Conservation (phyloP, 2,113 vertebrate species). For the Mus pahari region DNA sequence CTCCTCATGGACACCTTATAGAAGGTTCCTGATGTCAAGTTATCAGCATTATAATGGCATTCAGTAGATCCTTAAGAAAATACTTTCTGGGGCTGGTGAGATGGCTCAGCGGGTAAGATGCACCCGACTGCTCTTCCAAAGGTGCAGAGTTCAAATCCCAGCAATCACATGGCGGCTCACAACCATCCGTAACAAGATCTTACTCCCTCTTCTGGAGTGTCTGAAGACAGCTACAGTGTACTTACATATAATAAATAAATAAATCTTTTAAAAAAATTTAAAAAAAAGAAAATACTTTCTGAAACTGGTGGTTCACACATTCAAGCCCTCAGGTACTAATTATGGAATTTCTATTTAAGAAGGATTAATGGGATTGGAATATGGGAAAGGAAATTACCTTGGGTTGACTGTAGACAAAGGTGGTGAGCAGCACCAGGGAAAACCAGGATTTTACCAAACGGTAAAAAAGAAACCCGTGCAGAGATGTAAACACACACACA, state of each 20-base stretch:
- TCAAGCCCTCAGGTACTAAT: not conserved
- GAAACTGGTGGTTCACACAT: not conserved
- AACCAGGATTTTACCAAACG: not conserved
- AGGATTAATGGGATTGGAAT: not conserved
- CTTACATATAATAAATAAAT: no score
- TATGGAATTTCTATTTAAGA: constrained; percentile 32
- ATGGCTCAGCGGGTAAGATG: no score
- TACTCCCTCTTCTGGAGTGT: no score
- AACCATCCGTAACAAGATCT: no score
- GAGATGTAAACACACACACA: not conserved
- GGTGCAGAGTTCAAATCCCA: no score
- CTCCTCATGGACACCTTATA: not conserved
- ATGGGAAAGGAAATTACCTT: not conserved
- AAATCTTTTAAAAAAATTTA: no score
- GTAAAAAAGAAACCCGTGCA: not conserved
- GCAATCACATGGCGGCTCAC: no score
- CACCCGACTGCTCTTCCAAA: no score
- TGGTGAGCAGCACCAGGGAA: not conserved
- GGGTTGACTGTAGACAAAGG: no score
- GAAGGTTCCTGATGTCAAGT: not conserved
- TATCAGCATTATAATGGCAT: not conserved
- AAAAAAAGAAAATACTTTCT: constrained; percentile 37
- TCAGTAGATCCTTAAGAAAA: constrained; percentile 2
- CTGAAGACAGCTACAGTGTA: no score
- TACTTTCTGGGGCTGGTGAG: no score